Base-by-base conservation (phyloP, 2,888 invertebrate species). In the Crepidodera aurea region DNA sequence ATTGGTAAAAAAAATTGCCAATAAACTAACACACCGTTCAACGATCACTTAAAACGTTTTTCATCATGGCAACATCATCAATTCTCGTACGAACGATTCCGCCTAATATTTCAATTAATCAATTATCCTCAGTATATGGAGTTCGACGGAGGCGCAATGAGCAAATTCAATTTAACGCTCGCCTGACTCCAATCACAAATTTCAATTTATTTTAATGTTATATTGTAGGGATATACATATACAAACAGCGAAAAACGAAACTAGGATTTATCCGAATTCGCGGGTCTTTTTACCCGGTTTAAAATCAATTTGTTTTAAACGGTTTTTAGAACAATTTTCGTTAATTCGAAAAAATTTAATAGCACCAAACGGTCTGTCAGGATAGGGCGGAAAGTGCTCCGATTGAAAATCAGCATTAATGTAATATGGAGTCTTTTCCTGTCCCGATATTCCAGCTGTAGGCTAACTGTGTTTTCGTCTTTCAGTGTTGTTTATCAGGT, bases 161-260 rank as follows among this genome's bases (percentile, higher is more conserved):
- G 50, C 25, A 54, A 62, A 62, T 62, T 62, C 50, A 62, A 62
- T 62, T 62, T 62, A 32, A 53, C 54, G 62, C 62, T 62, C 59
- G 62, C 62, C 54, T 62, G 58, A 62, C 58, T 62, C 54, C 62
- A 62, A 62, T 62, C 62, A 54, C 40, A 62, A 62, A 62, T 62
- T 62, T 59, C 62, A 62, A 62, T 62, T 62, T 58, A 62, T 59
- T 62, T 62, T 53, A 48, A 59, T 62, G 62, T 62, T 54, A 58
- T 51, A 62, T 50, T 62, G 42, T 54, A 62, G 54, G 54, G 48
- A 42, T 42, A 54, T 53, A 54, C 34, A 40, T 54, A 54, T 39
- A 57, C 16, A 60, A 57, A 48, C 50, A 56, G 32, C 40, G 39
- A 58, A 58, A 62, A 57, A 51, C 37, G 32, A 62, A 57, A 34